Evolutionary conservation across 1,140 invertebrate genomes (phyloP).

Genomic region (Antheraea pernyi): DNA sequence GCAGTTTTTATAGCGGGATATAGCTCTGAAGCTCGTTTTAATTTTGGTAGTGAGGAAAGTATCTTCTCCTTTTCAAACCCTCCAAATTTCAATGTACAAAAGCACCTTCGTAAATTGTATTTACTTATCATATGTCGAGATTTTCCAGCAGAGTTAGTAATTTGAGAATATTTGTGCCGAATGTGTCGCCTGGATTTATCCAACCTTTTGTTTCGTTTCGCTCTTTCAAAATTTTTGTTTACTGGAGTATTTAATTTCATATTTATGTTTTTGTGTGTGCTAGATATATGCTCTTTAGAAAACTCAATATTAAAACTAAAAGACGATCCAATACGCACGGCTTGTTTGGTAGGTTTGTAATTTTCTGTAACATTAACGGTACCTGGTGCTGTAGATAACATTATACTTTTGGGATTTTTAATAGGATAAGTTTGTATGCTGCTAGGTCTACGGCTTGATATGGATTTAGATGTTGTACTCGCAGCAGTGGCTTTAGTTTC

Average conservation of each 20-base stretch:
- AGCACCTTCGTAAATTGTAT: conserved; percentile 12
- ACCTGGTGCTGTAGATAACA: neutral
- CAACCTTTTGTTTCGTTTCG: neutral
- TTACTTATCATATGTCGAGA: conserved; percentile 7
- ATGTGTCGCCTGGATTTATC: neutral
- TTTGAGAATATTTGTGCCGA: conserved; percentile 11
- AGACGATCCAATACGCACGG: conserved; percentile 10
- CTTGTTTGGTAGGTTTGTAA: neutral
- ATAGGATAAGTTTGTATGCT: neutral
- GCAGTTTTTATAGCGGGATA: neutral
- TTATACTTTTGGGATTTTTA: neutral
- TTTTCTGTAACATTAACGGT: neutral
- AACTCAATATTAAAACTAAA: conserved; percentile 27
- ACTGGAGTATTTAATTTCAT: neutral
- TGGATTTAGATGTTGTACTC: neutral
- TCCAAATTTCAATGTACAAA: conserved; percentile 14
- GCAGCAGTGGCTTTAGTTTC: neutral
- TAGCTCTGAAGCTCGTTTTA: neutral
- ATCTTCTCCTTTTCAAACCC: conserved; percentile 6
- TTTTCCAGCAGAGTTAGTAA: conserved; percentile 15
- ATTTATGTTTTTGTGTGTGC: neutral
- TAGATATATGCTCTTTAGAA: conserved; percentile 16
- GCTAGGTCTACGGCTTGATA: neutral
- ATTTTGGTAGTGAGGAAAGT: neutral
- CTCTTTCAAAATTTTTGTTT: neutral